Evolutionary conservation across 2,797 vertebrate species (phyloP), one percentile per base, ranked within the genome.

Genomic region (Heteromormyrus szaboi): DNA sequence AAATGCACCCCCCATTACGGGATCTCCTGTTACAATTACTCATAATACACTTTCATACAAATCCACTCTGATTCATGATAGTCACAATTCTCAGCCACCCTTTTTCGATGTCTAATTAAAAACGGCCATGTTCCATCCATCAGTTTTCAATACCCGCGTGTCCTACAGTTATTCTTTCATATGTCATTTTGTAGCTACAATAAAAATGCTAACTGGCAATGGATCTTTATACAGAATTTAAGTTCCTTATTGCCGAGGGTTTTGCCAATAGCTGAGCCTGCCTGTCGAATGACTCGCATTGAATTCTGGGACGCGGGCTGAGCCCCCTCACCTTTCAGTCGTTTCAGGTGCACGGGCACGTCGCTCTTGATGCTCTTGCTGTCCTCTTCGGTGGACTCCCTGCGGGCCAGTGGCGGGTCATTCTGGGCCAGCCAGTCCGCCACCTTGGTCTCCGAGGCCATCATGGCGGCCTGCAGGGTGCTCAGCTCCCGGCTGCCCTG

Each of bases 351-450:
- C 79, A 99, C 97, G 0, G 98, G 98, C 89, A 99, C 97, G 0
- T 99, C 98, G 89, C 98, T 99, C 94, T 99, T 98, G 94, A 99
- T 99, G 93, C 97, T 99, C 95, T 99, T 99, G 94, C 96, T 97
- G 94, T 99, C 98, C 22, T 99, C 98, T 93, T 99, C 98, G 0
- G 97, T 95, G 8, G 97, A 97, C 90, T 99, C 97, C 86, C 96
- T 97, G 79, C 97, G 95, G 94, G 98, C 96, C 87, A 97, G 93
- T 0, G 98, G 97, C 89, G 98, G 98, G 93, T 98, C 98, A 90
- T 99, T 99, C 93, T 99, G 98, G 51, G 98, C 98, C 89, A 99
- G 95, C 98, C 98, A 99, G 93, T 99, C 98, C 2, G 98, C 98
- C 81, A 99, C 98, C 95, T 99, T 99, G 95, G 96, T 98, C 92